Evolutionary conservation across 2,797 vertebrate genomes (phyloP).

Genomic region (Malurus splendens): DNA sequence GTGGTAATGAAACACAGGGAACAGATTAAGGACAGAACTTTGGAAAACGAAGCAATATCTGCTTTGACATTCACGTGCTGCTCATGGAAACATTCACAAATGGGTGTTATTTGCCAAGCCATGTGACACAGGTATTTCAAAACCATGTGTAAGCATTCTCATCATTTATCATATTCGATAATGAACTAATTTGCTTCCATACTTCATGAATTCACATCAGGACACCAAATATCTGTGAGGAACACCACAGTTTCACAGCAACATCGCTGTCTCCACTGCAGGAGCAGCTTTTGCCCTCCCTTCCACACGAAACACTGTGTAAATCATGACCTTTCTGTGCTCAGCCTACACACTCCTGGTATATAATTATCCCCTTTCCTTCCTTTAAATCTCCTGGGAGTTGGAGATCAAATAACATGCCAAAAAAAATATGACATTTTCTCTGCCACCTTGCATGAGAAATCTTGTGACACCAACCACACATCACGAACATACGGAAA

Average conservation of each 20-base stretch:
- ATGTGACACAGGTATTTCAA: neutral
- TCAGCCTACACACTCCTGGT: neutral
- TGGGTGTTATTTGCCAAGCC: neutral
- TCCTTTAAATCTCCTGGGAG: neutral
- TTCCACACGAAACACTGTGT: fast-evolving
- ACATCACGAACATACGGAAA: fast-evolving
- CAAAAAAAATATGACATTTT: neutral
- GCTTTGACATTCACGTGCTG: neutral
- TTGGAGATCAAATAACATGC: neutral
- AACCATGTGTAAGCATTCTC: neutral
- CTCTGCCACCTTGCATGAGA: neutral
- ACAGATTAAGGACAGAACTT: neutral
- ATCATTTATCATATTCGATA: neutral
- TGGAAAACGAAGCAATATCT: neutral
- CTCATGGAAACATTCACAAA: fast-evolving
- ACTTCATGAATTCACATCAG: neutral
- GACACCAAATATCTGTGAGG: neutral
- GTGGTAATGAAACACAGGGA: neutral
- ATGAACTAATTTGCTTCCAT: neutral
- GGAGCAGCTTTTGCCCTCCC: neutral
- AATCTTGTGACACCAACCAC: neutral
- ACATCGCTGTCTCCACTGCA: fast-evolving
- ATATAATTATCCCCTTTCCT: neutral
- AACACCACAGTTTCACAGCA: neutral
- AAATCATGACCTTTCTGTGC: neutral